Evolutionary conservation across 2,888 invertebrate genomes (phyloP).

Genomic region (Doris montereyensis): DNA sequence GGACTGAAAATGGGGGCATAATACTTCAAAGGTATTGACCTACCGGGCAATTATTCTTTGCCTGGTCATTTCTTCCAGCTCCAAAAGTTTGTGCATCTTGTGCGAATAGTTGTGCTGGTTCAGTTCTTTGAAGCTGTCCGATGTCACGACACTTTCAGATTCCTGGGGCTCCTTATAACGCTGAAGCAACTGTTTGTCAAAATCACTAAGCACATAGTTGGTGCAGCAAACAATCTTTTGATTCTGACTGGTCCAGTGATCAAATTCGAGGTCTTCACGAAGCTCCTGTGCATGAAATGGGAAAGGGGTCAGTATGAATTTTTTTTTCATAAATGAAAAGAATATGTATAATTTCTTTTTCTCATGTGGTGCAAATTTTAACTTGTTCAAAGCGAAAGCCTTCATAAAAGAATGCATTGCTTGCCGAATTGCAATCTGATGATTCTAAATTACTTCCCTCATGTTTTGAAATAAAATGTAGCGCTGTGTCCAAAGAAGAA

Average conservation of each 20-base stretch:
- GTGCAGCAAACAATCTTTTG: conserved; percentile 56
- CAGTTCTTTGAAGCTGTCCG: conserved; percentile 61
- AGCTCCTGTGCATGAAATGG: conserved; percentile 51
- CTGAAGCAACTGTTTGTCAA: conserved; percentile 27
- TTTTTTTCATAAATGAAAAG: too few species aligned
- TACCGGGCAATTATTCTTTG: conserved; percentile 67
- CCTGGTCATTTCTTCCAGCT: conserved; percentile 67
- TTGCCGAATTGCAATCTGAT: background rate
- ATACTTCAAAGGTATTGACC: background rate
- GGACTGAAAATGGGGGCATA: too few species aligned
- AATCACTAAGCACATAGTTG: conserved; percentile 45
- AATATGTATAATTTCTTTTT: too few species aligned
- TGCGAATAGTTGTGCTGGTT: conserved; percentile 69
- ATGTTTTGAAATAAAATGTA: too few species aligned
- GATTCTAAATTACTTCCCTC: background rate
- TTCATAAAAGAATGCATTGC: background rate
- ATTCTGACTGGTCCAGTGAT: conserved; percentile 68
- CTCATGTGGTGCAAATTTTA: too few species aligned
- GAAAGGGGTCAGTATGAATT: too few species aligned
- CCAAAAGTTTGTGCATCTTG: conserved; percentile 69
- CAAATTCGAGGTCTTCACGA: conserved; percentile 62
- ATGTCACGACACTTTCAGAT: conserved; percentile 61
- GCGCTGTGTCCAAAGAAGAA: too few species aligned
- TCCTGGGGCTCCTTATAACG: conserved; percentile 63
- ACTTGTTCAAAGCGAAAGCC: too few species aligned